A percentile compares a stretch with the other conserved stretches of the same genome.
These are phyloP conservation scores for Lordiphosa mommai DNA, from an alignment of 1,140 invertebrate genomes.

Conservation along the genomic window DNA sequence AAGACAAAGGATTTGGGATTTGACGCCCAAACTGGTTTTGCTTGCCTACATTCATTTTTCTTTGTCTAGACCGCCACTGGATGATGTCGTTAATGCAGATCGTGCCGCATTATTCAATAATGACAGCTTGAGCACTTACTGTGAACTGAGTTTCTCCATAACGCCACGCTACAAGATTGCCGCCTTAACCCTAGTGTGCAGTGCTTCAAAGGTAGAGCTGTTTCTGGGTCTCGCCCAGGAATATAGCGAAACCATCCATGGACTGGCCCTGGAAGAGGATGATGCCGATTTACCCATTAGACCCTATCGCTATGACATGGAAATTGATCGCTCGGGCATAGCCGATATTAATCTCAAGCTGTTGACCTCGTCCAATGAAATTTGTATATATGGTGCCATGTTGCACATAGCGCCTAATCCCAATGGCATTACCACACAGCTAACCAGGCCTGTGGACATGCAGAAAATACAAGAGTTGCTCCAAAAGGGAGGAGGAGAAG, in stretches of 20 bases:
- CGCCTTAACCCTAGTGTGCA: constrained; percentile 61
- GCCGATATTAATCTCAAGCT: constrained; percentile 55
- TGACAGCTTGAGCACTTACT: constrained; percentile 22
- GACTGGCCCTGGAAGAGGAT: constrained; percentile 51
- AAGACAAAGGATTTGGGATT: constrained; percentile 51
- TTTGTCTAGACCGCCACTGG: constrained; percentile 48
- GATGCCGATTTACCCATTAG: constrained; percentile 42
- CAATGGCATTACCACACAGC: constrained; percentile 69
- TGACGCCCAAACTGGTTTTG: constrained; percentile 52
- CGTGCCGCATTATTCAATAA: constrained; percentile 47
- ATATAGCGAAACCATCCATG: constrained; percentile 66
- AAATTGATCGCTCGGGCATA: constrained; percentile 69
- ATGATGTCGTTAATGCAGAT: constrained; percentile 57
- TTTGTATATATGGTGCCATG: constrained; percentile 65
- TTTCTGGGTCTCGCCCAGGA: constrained; percentile 62
- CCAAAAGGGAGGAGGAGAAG: constrained; percentile 24
- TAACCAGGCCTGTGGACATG: constrained; percentile 47
- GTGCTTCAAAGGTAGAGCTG: constrained; percentile 60
- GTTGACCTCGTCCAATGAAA: constrained; percentile 47
- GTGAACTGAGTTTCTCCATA: constrained; percentile 54
- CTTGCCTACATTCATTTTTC: constrained; percentile 1
- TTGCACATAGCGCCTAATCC: constrained; percentile 70
- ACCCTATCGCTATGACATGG: constrained; percentile 69
- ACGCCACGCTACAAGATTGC: constrained; percentile 57
- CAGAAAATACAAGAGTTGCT: constrained; percentile 58